phyloP scores from a whole-genome alignment of 2,888 invertebrate species.

The Tetranychus truncatus region DNA sequence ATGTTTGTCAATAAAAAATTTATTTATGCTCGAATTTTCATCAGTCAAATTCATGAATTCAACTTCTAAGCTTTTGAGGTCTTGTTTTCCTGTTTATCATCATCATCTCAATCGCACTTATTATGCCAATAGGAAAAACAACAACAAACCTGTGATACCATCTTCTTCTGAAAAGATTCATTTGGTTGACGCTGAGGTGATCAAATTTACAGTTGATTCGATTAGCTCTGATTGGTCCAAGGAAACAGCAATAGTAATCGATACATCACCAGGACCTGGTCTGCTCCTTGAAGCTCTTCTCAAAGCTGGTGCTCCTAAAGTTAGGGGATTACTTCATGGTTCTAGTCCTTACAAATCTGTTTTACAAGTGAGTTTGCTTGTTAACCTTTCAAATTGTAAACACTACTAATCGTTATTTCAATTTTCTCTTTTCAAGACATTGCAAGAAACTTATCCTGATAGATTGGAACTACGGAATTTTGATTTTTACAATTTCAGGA shows the following conservation, averaged over 20 bases:
- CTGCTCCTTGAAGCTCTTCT: background rate
- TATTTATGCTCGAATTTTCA: too few relatives aligned
- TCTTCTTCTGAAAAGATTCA: background rate
- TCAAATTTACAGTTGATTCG: conserved; percentile 5
- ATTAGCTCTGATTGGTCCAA: background rate
- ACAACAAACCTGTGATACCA: background rate
- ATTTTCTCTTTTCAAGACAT: background rate
- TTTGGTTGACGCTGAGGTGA: conserved; percentile 3
- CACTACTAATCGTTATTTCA: background rate
- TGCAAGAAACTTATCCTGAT: conserved; percentile 3
- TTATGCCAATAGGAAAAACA: background rate
- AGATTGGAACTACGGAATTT: background rate
- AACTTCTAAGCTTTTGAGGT: too few relatives aligned
- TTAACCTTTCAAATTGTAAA: background rate
- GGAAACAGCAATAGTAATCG: conserved; percentile 1
- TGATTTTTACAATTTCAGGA: background rate
- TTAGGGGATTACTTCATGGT: background rate
- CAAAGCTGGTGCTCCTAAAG: background rate
- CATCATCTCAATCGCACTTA: background rate
- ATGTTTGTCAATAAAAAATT: too few relatives aligned
- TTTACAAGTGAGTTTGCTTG: background rate
- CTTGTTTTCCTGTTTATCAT: background rate
- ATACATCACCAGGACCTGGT: conserved; percentile 10
- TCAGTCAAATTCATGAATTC: too few relatives aligned
- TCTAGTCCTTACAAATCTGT: conserved; percentile 2